Percentiles rank a stretch among this genome's conserved stretches.
Conservation (phyloP, 2,113 vertebrate species). For the Coryphaenoides rupestris region DNA sequence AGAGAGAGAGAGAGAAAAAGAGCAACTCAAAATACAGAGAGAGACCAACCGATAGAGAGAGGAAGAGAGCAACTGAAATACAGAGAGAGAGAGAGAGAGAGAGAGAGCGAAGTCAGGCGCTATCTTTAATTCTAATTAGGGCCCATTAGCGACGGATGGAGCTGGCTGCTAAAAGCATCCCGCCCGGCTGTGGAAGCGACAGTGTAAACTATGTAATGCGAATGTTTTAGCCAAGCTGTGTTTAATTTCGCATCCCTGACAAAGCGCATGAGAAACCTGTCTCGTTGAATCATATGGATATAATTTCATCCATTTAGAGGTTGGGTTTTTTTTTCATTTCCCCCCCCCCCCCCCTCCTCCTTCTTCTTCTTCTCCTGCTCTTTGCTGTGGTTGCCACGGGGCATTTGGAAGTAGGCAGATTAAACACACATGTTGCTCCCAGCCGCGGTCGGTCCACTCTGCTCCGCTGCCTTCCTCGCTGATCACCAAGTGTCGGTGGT, state of each 20-base stretch:
- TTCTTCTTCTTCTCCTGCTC: constrained; percentile 74
- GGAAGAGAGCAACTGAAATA: background rate
- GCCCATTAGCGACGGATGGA: constrained; percentile 56
- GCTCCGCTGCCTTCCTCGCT: constrained; percentile 61
- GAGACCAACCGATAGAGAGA: background rate
- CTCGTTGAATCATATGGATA: constrained; percentile 84
- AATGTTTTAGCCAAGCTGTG: constrained; percentile 78
- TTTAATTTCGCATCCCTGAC: constrained; percentile 80
- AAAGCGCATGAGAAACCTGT: constrained; percentile 79
- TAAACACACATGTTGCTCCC: constrained; percentile 80
- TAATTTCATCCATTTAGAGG: constrained; percentile 82
- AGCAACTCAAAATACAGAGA: background rate
- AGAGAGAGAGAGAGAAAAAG: background rate
- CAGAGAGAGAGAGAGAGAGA: background rate
- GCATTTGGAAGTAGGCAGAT: constrained; percentile 81
- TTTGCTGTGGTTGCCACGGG: constrained; percentile 80
- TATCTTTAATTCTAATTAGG: constrained; percentile 57
- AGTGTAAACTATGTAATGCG: constrained; percentile 84
- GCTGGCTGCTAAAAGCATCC: constrained; percentile 61
- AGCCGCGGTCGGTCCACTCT: constrained; percentile 62
- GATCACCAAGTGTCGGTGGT: constrained; percentile 79
- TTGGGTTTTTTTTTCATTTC: too few relatives aligned
- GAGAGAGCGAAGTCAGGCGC: background rate
- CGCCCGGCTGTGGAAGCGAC: constrained; percentile 78
- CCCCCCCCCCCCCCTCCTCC: constrained; percentile 68